phyloP scores from a whole-genome alignment of 2,888 invertebrate genomes.

The Epirrhoe alternata region DNA sequence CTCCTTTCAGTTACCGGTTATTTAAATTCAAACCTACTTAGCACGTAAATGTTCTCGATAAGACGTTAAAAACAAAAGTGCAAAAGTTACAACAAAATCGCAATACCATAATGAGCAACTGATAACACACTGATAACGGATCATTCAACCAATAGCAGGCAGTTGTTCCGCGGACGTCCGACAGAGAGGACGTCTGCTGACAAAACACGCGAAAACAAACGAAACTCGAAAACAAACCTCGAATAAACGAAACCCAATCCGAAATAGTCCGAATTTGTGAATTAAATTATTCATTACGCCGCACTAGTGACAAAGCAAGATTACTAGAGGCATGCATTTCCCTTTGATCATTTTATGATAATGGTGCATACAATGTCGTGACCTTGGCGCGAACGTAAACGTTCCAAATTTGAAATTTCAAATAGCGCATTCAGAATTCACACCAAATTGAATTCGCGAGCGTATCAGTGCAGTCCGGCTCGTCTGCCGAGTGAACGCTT shows the following conservation, averaged over 20 bases:
- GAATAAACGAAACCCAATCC: constrained; percentile 54
- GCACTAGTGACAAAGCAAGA: constrained; percentile 50
- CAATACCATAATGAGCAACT: constrained; percentile 48
- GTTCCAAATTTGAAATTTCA: constrained; percentile 70
- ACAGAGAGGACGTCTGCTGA: constrained; percentile 63
- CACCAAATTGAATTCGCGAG: constrained; percentile 48
- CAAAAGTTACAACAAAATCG: constrained; percentile 53
- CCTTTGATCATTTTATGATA: constrained; percentile 67
- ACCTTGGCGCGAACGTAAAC: constrained; percentile 69
- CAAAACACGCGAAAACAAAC: constrained; percentile 59
- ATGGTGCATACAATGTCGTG: constrained; percentile 62
- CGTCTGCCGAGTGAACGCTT: constrained; percentile 29
- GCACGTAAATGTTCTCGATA: constrained; percentile 46
- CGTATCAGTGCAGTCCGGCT: constrained; percentile 37
- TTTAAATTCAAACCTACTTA: constrained; percentile 25
- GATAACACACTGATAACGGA: constrained; percentile 68
- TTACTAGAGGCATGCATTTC: constrained; percentile 71
- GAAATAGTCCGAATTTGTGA: constrained; percentile 21
- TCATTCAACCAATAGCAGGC: constrained; percentile 52
- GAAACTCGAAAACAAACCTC: constrained; percentile 62
- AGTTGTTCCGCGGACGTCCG: constrained; percentile 75
- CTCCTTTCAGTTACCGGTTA: constrained; percentile 35
- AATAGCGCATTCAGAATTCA: constrained; percentile 62
- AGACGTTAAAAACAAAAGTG: constrained; percentile 49
- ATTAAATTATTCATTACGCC: constrained; percentile 46